A percentile compares a stretch with the other conserved stretches of the same genome.
Conservation (phyloP, 2,797 vertebrate species). For the Silurus lanzhouensis region DNA sequence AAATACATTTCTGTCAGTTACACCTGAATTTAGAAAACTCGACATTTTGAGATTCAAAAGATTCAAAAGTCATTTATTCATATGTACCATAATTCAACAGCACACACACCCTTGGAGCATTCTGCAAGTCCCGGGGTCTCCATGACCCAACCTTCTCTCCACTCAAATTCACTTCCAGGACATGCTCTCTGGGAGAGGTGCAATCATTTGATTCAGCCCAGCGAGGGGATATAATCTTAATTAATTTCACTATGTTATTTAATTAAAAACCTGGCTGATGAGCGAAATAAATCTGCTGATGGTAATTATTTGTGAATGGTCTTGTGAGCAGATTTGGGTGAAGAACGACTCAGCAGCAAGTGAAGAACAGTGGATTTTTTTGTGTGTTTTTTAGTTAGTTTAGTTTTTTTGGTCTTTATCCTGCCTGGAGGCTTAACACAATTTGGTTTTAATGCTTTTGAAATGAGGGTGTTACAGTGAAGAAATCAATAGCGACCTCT, state of each 20-base stretch:
- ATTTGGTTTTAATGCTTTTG: conserved; percentile 35
- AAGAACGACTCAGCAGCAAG: conserved; percentile 46
- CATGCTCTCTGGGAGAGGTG: conserved; percentile 60
- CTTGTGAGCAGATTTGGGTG: conserved; percentile 57
- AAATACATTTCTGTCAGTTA: neutral
- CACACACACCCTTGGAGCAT: neutral
- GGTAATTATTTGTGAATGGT: conserved; percentile 71
- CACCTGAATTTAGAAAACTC: too few relatives aligned
- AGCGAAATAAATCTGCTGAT: conserved; percentile 66
- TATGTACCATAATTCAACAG: conserved; percentile 53
- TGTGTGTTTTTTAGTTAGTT: neutral
- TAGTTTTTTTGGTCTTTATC: neutral
- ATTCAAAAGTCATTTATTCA: neutral
- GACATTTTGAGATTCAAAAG: neutral
- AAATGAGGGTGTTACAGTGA: conserved; percentile 11
- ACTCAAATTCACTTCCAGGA: conserved; percentile 60
- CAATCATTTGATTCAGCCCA: conserved; percentile 68
- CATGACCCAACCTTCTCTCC: conserved; percentile 55
- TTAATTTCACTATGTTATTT: conserved; percentile 75
- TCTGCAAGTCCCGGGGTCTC: conserved; percentile 23
- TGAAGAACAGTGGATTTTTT: conserved; percentile 16
- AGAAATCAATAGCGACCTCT: conserved; percentile 32
- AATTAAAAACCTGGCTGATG: conserved; percentile 70
- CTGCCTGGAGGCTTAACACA: conserved; percentile 44
- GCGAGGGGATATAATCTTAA: conserved; percentile 68